Evolutionary conservation across 1,140 invertebrate species (phyloP).

Genomic region (Ostrea edulis): DNA sequence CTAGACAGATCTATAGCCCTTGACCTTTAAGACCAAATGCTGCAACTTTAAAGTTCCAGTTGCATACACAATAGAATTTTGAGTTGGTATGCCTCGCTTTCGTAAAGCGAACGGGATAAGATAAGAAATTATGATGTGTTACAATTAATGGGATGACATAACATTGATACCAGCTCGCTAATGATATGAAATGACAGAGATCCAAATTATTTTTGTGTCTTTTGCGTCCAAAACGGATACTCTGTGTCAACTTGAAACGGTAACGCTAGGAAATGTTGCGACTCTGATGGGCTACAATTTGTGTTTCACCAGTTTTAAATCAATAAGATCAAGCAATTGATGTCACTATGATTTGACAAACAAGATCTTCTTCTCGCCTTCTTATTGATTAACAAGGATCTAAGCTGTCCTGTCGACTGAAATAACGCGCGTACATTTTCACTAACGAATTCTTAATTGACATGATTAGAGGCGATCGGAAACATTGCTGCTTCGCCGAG

Average conservation of each 20-base stretch:
- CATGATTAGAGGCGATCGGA: constrained; percentile 26
- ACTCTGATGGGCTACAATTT: background rate
- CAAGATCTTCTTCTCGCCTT: constrained; percentile 38
- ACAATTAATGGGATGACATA: no score
- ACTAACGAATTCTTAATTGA: constrained; percentile 39
- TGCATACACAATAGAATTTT: no score
- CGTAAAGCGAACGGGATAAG: no score
- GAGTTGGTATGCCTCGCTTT: no score
- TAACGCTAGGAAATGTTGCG: background rate
- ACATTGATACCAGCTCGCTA: no score
- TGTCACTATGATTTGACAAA: constrained; percentile 37
- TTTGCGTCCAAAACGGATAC: background rate
- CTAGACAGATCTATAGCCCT: no score
- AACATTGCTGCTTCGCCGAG: background rate
- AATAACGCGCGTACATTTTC: constrained; percentile 34
- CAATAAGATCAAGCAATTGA: constrained; percentile 39
- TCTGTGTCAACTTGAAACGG: background rate
- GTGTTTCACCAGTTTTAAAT: constrained; percentile 14
- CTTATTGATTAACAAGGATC: constrained; percentile 39
- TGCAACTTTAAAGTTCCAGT: no score
- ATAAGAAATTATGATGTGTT: no score
- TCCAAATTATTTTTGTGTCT: background rate
- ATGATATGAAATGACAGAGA: background rate
- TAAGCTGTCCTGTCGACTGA: constrained; percentile 18
- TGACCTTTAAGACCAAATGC: no score